phyloP scores from a whole-genome alignment of 2,888 invertebrate genomes.

The Andrena trimmerana region DNA sequence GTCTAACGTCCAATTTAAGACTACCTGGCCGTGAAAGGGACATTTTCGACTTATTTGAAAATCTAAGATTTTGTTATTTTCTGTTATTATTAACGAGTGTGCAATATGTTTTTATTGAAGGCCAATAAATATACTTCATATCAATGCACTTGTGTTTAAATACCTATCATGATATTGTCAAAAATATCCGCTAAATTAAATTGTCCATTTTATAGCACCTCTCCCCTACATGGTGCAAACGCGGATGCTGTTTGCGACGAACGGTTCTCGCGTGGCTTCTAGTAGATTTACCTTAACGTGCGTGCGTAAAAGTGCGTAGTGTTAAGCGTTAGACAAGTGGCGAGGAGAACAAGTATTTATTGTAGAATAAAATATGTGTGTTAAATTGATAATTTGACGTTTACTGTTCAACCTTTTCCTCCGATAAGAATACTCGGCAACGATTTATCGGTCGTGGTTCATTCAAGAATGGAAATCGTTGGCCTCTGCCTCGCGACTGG shows the following conservation, averaged over 20 bases:
- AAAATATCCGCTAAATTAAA: no score
- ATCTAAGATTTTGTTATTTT: no score
- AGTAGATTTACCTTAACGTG: not conserved
- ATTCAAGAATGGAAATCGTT: not conserved
- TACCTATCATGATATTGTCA: no score
- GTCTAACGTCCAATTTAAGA: no score
- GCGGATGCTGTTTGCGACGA: conserved; percentile 16
- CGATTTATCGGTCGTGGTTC: not conserved
- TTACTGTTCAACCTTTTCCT: not conserved
- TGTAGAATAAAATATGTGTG: conserved; percentile 27
- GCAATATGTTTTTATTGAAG: no score
- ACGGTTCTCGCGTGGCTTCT: not conserved
- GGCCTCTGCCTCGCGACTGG: not conserved
- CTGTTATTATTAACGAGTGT: no score
- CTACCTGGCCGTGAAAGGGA: no score
- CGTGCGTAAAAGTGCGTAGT: not conserved
- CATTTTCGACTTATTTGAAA: no score
- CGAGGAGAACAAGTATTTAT: conserved; percentile 18
- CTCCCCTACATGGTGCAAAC: not conserved
- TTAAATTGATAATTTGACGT: not conserved
- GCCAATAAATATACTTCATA: conserved; percentile 9
- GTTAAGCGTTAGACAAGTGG: not conserved
- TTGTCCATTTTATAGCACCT: no score
- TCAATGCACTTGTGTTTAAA: no score
- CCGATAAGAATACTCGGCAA: not conserved